phyloP scores from a whole-genome alignment of 2,888 invertebrate genomes.

The Eulithis testata region DNA sequence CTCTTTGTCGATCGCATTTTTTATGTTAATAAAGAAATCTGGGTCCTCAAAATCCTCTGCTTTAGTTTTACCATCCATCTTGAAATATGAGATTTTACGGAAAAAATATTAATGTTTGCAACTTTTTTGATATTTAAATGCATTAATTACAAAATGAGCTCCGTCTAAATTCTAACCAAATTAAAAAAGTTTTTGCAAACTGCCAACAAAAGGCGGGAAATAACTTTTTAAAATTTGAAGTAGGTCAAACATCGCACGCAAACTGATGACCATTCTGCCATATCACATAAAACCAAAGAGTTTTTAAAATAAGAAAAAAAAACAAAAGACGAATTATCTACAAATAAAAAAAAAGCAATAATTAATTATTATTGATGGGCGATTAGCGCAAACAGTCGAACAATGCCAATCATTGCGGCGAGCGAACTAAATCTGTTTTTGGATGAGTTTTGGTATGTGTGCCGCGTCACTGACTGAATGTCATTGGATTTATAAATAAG shows the following conservation, averaged over 20 bases:
- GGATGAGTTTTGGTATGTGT: constrained; percentile 84
- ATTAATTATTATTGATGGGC: constrained; percentile 51
- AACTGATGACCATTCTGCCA: constrained; percentile 49
- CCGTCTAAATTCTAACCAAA: constrained; percentile 38
- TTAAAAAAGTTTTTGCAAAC: constrained; percentile 45
- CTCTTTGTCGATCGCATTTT: constrained; percentile 60
- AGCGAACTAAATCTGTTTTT: constrained; percentile 83
- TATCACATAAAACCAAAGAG: constrained; percentile 49
- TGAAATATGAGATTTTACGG: constrained; percentile 18
- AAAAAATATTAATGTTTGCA: constrained; percentile 20
- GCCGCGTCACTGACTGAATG: constrained; percentile 82
- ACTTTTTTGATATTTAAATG: constrained; percentile 29
- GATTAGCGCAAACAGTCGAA: constrained; percentile 69
- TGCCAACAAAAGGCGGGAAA: constrained; percentile 43
- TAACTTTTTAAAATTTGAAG: constrained; percentile 57
- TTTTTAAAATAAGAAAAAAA: constrained; percentile 36
- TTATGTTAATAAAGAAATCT: constrained; percentile 58
- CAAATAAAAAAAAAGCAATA: constrained; percentile 28
- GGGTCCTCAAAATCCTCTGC: constrained; percentile 52
- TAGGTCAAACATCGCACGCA: constrained; percentile 53
- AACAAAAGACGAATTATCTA: constrained; percentile 14
- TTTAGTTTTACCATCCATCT: constrained; percentile 47
- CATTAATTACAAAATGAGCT: constrained; percentile 31
- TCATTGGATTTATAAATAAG: constrained; percentile 85
- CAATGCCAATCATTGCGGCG: constrained; percentile 79